A percentile compares a stretch with the other conserved stretches of the same genome.
phyloP scores from a whole-genome alignment of 2,113 vertebrate genomes.

The Stictonetta naevosa region DNA sequence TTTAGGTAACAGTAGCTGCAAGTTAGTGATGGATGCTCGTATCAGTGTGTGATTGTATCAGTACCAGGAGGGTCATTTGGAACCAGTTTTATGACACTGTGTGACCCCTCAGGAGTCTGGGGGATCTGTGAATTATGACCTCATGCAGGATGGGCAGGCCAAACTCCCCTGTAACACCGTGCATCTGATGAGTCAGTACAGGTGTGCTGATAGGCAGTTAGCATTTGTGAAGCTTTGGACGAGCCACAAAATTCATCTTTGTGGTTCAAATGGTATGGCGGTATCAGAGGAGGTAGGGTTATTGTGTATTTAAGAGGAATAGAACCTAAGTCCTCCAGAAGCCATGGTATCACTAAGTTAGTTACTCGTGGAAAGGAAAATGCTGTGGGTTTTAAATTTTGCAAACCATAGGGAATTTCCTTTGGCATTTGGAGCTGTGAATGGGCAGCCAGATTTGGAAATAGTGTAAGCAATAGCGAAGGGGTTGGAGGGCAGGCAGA shows the following conservation, averaged over 20 bases:
- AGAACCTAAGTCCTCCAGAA: not conserved
- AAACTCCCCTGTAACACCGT: not conserved
- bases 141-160: not conserved
- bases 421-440: not conserved
- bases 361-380: not conserved
- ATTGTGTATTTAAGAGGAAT: too few species aligned
- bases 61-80: not conserved
- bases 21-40: not conserved
- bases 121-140: fast-evolving
- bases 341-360: not conserved
- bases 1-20: not conserved
- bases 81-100: not conserved
- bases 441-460: not conserved
- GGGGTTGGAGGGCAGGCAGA: not conserved
- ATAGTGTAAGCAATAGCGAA: not conserved
- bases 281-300: not conserved
- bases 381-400: not conserved
- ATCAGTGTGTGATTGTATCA: not conserved
- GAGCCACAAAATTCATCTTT: not conserved
- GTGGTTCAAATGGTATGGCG: not conserved
- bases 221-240: not conserved
- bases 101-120: not conserved
- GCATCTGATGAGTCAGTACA: not conserved
- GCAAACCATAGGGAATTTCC: not conserved
- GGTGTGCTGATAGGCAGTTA: not conserved